Conservation (phyloP, 2,113 vertebrate genomes). For the Cygnus buccinator region DNA sequence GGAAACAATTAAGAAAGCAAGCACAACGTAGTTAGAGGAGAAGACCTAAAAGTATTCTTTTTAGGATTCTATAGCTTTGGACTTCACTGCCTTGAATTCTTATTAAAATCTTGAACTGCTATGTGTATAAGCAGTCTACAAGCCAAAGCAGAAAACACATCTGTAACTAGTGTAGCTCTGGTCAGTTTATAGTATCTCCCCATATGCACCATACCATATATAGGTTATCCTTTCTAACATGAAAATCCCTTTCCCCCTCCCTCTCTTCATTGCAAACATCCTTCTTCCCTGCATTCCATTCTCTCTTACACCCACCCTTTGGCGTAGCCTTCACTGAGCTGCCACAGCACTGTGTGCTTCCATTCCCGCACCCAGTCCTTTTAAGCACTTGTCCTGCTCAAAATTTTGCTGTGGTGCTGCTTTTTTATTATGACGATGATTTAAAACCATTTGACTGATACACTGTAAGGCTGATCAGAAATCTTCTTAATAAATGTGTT, state of each 20-base stretch:
- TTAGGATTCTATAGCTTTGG: background rate
- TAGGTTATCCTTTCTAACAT: background rate
- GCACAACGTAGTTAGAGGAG: background rate
- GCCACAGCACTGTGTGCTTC: background rate
- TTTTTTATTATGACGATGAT: background rate
- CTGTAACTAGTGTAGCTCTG: background rate
- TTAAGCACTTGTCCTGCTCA: rapidly evolving
- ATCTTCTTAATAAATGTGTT: rapidly evolving
- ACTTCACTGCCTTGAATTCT: background rate
- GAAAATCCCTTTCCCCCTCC: background rate
- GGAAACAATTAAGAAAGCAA: background rate
- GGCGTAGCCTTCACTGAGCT: background rate
- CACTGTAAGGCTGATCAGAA: background rate
- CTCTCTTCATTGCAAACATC: constrained; percentile 30
- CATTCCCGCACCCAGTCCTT: rapidly evolving
- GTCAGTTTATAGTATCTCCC: background rate
- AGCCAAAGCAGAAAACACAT: background rate
- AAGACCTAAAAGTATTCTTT: background rate
- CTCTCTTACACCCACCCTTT: background rate
- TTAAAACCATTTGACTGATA: background rate
- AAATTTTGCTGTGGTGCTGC: rapidly evolving
- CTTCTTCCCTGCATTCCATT: background rate
- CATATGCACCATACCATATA: background rate
- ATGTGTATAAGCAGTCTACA: background rate
- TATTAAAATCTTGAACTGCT: background rate